Evolutionary conservation across 2,888 invertebrate genomes (phyloP), one percentile per base, ranked within the genome.

Genomic region (Orgyia antiqua): DNA sequence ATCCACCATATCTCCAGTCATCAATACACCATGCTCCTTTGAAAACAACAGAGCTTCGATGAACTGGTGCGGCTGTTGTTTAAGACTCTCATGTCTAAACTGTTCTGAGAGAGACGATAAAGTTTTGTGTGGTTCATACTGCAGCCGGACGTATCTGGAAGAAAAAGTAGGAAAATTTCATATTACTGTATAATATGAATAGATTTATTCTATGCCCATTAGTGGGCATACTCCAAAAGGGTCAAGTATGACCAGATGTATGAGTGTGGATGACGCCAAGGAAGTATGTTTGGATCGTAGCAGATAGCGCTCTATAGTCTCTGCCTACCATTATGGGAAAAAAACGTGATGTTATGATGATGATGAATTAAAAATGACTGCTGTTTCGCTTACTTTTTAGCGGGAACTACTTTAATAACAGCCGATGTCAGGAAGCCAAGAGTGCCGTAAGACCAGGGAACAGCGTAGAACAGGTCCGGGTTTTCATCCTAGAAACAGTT

Each of bases 391-490:
- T 70, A 88, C 87, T 87, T 91, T 57, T 91, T 91, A 7, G 93
- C 92, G 2, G 93, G 93, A 29, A 94, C 87, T 13, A 95, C 88
- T 69, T 89, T 88, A 25, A 95, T 89, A 55, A 92, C 91, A 0
- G 90, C 93, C 0, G 93, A 91, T 0, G 93, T 93, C 11, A 95
- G 79, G 63, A 95, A 93, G 9, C 95, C 94, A 3, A 95, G 76
- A 0, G 94, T 94, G 3, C 95, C 95, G 62, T 95, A 92, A 0
- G 94, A 94, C 94, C 94, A 95, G 0, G 95, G 94, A 2, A 94
- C 87, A 1, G 93, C 87, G 65, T 93, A 92, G 71, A 90, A 95
- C 24, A 95, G 68, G 41, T 94, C 93, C 2, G 90, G 67, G 54
- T 94, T 91, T 38, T 92, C 89, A 9, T 90, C 88, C 90, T 92